Base-by-base conservation (phyloP, 2,797 vertebrate species). In the Gymnoscopelus braueri region DNA sequence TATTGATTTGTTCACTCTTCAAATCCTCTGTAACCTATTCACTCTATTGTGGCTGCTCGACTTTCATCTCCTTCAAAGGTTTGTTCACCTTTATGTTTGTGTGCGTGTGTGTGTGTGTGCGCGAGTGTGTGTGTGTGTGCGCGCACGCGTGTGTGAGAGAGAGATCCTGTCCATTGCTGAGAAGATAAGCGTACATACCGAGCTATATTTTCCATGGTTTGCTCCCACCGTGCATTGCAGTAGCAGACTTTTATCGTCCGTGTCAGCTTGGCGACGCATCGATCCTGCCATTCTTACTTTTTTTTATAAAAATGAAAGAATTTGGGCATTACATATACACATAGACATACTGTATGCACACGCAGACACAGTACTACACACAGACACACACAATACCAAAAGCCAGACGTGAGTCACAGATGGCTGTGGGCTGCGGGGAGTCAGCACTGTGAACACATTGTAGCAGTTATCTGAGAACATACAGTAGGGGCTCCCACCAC, bases 361-460 rank as follows among this genome's bases (percentile, higher is more conserved):
- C 9, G 26, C 52, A 54, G 14, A 54, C 29, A 35, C 32, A 35
- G 32, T 39, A 39, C 8, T 39, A 39, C 39, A 39, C 39, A 8
- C 54, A 26, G 56, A 26, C 48, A 50, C 76, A 62, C 52, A 51
- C 64, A 35, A 47, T 44, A 15, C 71, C 69, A 62, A 70, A 59
- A 79, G 77, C 66, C 57, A 71, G 61, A 78, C 64, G 60, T 56
- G 65, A 65, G 50, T 50, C 74, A 77, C 63, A 75, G 61, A 82
- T 73, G 19, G 73, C 63, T 70, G 50, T 53, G 26, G 73, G 53
- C 67, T 67, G 72, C 71, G 71, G 44, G 67, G 47, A 65, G 53
- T 61, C 68, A 61, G 23, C 59, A 53, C 60, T 55, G 19, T 48
- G 15, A 74, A 63, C 50, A 72, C 57, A 65, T 61, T 66, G 55